These are phyloP conservation scores for Zaprionus lachaisei DNA, from an alignment of 1,140 invertebrate genomes.

Conservation along the genomic window DNA sequence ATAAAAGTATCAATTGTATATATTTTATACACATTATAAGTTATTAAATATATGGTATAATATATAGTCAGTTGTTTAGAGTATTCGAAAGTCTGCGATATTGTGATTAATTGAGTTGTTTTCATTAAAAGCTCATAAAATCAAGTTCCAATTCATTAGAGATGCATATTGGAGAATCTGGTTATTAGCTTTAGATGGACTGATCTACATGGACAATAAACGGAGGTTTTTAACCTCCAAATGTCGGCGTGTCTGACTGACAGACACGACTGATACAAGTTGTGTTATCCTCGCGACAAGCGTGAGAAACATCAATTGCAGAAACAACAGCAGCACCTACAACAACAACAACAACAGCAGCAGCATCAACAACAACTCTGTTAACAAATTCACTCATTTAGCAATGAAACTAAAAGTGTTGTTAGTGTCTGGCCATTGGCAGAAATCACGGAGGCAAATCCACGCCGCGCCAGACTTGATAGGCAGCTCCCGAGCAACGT, in stretches of 20 bases:
- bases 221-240: conserved; percentile 37
- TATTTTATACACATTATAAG: too few species aligned
- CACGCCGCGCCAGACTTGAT: conserved; percentile 54
- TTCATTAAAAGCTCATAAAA: conserved; percentile 12
- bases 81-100: not conserved
- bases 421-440: conserved; percentile 71
- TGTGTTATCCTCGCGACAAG: conserved; percentile 35
- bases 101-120: not conserved
- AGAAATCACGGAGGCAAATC: conserved; percentile 33
- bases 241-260: conserved; percentile 20
- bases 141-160: conserved; percentile 23
- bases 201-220: conserved; percentile 16
- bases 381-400: conserved; percentile 81
- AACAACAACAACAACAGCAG: conserved; percentile 24
- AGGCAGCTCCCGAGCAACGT: conserved; percentile 69
- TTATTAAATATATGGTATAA: not conserved
- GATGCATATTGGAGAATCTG: conserved; percentile 14
- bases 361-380: conserved; percentile 42
- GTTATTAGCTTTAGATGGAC: conserved; percentile 13
- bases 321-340: conserved; percentile 64
- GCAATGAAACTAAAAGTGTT: conserved; percentile 81
- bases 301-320: conserved; percentile 52
- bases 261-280: conserved; percentile 23
- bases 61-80: not conserved
- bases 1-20: too few species aligned